These are phyloP conservation scores for Masnerella sp. DNA, from an alignment of 2,888 invertebrate genomes.

Conservation along the genomic window DNA sequence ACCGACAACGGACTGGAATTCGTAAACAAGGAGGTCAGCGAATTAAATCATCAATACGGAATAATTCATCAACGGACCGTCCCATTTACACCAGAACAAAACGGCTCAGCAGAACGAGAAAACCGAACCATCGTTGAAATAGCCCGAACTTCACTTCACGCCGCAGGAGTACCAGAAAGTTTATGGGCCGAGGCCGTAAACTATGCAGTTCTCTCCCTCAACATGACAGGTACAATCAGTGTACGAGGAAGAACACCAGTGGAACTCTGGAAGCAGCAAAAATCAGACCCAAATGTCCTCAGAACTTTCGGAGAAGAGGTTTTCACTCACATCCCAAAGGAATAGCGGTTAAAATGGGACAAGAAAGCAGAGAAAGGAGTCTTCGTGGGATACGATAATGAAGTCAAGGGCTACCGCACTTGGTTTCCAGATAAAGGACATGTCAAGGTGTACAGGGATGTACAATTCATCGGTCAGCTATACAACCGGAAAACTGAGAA, in stretches of 20 bases:
- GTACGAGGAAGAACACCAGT: neutral
- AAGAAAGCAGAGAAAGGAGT: conserved; percentile 14
- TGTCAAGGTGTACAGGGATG: neutral
- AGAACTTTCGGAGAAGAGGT: conserved; percentile 51
- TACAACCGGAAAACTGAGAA: neutral
- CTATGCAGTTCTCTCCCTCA: conserved; percentile 1
- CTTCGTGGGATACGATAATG: conserved; percentile 28
- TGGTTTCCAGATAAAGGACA: conserved; percentile 13
- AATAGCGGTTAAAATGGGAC: conserved; percentile 17
- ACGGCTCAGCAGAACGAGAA: conserved; percentile 41
- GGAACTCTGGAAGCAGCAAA: conserved; percentile 20
- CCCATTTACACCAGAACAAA: conserved; percentile 45
- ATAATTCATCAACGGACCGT: conserved; percentile 40
- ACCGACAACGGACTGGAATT: conserved; percentile 56
- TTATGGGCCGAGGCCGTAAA: conserved; percentile 39
- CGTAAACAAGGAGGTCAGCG: conserved; percentile 28
- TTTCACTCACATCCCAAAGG: conserved; percentile 36
- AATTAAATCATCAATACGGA: conserved; percentile 15
- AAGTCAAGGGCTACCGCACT: conserved; percentile 20
- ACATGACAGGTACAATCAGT: conserved; percentile 9
- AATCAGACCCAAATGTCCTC: conserved; percentile 7
- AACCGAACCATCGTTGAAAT: conserved; percentile 50
- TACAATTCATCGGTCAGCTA: neutral
- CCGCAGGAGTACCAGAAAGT: neutral
- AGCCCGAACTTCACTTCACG: conserved; percentile 31